Base-by-base conservation (phyloP, 2,113 vertebrate genomes). In the Dascyllus trimaculatus region DNA sequence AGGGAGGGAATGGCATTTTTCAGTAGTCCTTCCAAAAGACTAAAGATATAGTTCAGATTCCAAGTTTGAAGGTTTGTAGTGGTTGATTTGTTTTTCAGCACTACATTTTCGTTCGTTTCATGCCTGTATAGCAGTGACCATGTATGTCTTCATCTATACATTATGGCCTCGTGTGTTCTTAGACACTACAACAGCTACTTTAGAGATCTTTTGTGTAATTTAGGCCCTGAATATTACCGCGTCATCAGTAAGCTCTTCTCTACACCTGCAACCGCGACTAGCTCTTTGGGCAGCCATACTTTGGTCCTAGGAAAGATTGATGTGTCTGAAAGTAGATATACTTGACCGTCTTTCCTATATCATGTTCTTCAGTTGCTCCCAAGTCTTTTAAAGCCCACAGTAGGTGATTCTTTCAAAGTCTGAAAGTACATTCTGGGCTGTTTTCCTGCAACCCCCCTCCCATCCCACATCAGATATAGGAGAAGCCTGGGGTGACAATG, bases 401-500 rank as follows among this genome's bases (percentile, higher is more conserved):
- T 65, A 78, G 45, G 62, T 67, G 21, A 64, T 32, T 60, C 43
- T 76, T 45, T 61, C 24, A 63, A 32, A 25, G 52, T 45, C 38
- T 40, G n/a, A 35, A 48, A 75, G 29, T 72, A 54, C 68, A 71
- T 45, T 59, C 25, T 75, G 58, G 57, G 64, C 71, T 51, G 26
- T 71, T 70, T 49, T 59, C 68, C 51, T 15, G 2, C 52, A 52
- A 29, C 46, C 60, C 35, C 40, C 38, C 43, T 64, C 64, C 68
- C 24, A 13, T 21, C 26, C 29, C 38, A 29, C 52, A 76, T 24
- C 59, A 75, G 65, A 69, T 59, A 80, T 59, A 45, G 38, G 80
- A 88, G 64, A 81, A 81, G 48, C 53, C 53, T 52, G 52, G 49
- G 49, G 26, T 58, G 70, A 75, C 72, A 61, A 53, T 86, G 81